Base-by-base conservation (phyloP, 2,888 invertebrate genomes). In the Drosophila meridiana region DNA sequence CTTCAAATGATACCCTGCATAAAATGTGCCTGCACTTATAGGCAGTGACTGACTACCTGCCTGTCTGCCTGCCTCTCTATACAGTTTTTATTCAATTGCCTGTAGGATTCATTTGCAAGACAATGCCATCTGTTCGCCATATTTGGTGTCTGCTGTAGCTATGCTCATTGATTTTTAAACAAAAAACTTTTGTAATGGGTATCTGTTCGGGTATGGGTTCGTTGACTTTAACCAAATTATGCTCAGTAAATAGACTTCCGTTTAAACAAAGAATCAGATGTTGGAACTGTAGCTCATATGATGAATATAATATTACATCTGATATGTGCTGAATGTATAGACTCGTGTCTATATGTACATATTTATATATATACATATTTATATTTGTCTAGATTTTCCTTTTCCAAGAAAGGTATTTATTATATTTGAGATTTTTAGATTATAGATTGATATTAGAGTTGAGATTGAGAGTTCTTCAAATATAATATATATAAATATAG, bases 1-100 rank as follows among this genome's bases (percentile, higher is more conserved):
- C 52, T 66, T 69, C 38, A 13, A 61, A 64, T 34, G 11, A 73
- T 74, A 78, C 63, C 74, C 53, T 60, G 34, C n/a, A 56, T 4
- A 9, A 34, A 45, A 32, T 14, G n/a, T 20, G 9, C 4, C 2
- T 5, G 20, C 34, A 38, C 0, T 8, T 3, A 13, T 40, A 20
- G 26, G 11, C 30, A 20, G 13, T 50, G 42, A 32, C n/a, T 20
- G 50, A n/a, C 32, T 26, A 5, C 4, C 43, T 20, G 5, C 2
- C 45, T 26, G 11, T 2, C 26, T 26, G 5, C 2, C 56, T 2
- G 7, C 2, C 40, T 26, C 0, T 56, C 13, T 50, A 2, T 3
- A 11, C 6, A 28, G 4, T 38, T 38, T 4, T 55, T 8, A 14
- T 0, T 36, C 53, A 57, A 57, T 53, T 6, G 6, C 9, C 38